Evolutionary conservation across 2,113 vertebrate genomes (phyloP), one percentile per base, ranked within the genome.

Genomic region (Nematolebias whitei): DNA sequence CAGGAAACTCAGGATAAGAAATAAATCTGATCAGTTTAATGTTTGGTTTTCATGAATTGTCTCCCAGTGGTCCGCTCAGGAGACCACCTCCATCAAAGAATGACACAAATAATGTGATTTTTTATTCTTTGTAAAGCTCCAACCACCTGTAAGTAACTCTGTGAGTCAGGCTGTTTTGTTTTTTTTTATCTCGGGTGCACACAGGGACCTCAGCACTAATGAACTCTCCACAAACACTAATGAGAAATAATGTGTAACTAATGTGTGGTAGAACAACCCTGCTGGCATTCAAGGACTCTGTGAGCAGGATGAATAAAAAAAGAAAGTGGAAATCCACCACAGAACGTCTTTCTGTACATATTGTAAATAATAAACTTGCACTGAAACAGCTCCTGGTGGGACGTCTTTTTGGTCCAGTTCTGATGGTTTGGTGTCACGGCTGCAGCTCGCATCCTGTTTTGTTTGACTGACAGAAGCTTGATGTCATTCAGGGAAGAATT

Each of bases 291-390:
- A 68, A 74, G 47, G 38, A 82, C 80, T 73, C 74, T 50, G 32
- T 35, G 63, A 56, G n/a, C 56, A 54, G 53, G 39, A 65, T 49
- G 24, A 53, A 59, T 39, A 45, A 48, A 50, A 52, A 22, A 35
- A 54, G 58, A 32, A 63, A 45, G 51, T 48, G 20, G 18, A 67
- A 29, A 41, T 59, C 20, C 24, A 29, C 54, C 43, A 58, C 69
- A 47, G 54, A 77, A 67, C 63, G 44, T 64, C 62, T 74, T 29
- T 85, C 60, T 93, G 92, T 94, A 93, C 87, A 93, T 93, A 92
- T 71, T 76, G 65, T 55, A 77, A 65, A 74, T 78, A 91, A 91
- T 91, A 91, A 92, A 92, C 88, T 86, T 91, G 89, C 90, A 91
- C 88, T 89, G 69, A 87, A 67, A 49, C 15, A 9, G 13, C 13